These are phyloP conservation scores for Chaenocephalus aceratus DNA, from an alignment of 2,113 vertebrate genomes.

Conservation along the genomic window DNA sequence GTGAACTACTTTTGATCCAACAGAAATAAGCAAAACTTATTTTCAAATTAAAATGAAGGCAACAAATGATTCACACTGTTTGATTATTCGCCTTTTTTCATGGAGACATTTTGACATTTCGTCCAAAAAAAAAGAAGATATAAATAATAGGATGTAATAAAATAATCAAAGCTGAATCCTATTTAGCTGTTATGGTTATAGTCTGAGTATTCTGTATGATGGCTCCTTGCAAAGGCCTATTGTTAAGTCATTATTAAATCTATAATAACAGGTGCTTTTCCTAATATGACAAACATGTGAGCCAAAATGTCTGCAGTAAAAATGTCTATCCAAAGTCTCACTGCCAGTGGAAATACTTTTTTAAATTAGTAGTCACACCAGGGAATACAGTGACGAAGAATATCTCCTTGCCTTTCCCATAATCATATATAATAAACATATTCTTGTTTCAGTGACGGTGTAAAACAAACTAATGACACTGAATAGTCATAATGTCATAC, in stretches of 20 bases:
- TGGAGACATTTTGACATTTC: background rate
- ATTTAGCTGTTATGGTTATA: background rate
- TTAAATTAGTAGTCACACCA: background rate
- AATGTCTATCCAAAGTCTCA: background rate
- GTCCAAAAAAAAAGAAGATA: background rate
- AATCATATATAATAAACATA: no score
- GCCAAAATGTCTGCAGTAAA: constrained; percentile 1
- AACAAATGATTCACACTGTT: background rate
- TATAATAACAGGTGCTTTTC: background rate
- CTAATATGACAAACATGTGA: no score
- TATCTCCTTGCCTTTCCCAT: no score
- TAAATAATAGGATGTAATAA: background rate
- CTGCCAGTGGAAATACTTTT: background rate
- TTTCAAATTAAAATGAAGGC: constrained; percentile 1
- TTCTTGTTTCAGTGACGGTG: background rate
- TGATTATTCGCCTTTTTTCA: background rate
- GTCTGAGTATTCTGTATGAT: background rate
- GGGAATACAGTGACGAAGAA: no score
- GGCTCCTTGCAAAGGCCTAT: no score
- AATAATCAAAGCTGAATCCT: background rate
- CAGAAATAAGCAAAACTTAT: background rate
- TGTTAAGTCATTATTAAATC: background rate
- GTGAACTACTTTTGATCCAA: background rate
- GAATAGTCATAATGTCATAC: background rate
- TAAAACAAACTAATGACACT: background rate